phyloP scores from a whole-genome alignment of 2,888 invertebrate species.

The Yponomeuta evonymella region DNA sequence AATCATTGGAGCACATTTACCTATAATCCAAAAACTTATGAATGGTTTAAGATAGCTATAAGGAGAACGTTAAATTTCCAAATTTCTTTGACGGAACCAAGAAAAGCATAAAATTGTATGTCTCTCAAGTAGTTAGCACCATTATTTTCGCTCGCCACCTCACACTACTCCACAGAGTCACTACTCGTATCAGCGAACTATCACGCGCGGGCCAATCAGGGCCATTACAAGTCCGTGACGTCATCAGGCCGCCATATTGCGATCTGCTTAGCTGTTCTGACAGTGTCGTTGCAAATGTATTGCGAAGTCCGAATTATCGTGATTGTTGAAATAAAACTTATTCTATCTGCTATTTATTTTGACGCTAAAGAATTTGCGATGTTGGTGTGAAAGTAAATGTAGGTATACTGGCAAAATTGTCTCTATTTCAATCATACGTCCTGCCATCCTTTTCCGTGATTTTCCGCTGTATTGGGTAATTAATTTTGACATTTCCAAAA shows the following conservation, averaged over 20 bases:
- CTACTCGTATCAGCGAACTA: constrained; percentile 31
- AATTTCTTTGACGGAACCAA: no score
- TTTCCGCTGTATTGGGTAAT: no score
- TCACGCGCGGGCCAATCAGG: constrained; percentile 48
- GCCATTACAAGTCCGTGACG: constrained; percentile 53
- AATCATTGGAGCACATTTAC: no score
- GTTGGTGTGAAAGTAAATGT: neutral
- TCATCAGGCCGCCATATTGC: constrained; percentile 36
- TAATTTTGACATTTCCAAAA: no score
- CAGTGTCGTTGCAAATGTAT: constrained; percentile 13
- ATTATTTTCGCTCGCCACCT: constrained; percentile 29
- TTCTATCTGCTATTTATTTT: neutral
- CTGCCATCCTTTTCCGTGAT: no score
- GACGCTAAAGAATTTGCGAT: neutral
- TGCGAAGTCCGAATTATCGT: neutral
- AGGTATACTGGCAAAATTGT: neutral
- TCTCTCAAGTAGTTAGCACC: neutral
- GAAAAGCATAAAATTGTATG: no score
- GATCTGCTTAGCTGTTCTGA: constrained; percentile 14
- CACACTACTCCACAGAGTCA: constrained; percentile 22
- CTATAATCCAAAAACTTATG: no score
- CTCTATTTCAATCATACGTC: no score
- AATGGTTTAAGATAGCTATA: no score
- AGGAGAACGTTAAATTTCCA: no score
- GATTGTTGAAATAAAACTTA: neutral